phyloP scores from a whole-genome alignment of 2,113 vertebrate species.

The Chloebia gouldiae region DNA sequence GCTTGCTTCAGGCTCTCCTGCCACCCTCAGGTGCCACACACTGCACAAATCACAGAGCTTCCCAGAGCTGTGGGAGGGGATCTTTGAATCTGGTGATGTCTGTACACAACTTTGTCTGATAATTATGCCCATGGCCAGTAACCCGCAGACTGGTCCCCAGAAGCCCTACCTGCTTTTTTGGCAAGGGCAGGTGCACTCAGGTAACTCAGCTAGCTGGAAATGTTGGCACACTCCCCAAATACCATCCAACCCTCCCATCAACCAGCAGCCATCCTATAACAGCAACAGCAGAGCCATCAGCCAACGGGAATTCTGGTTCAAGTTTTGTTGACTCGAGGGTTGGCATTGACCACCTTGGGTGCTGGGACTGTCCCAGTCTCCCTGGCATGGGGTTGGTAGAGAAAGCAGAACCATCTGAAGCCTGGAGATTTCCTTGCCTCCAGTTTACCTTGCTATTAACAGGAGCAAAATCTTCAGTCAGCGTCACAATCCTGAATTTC shows the following conservation, averaged over 20 bases:
- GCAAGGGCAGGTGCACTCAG: background rate
- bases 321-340: accelerated
- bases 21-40: background rate
- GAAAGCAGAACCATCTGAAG: background rate
- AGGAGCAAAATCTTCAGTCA: constrained; percentile 15
- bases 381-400: background rate
- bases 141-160: background rate
- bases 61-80: background rate
- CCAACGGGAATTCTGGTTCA: background rate
- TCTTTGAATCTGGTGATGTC: accelerated
- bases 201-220: background rate
- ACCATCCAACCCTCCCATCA: background rate
- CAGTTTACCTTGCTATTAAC: constrained; percentile 47
- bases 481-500: constrained; percentile 31
- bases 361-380: background rate
- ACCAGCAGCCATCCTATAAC: background rate
- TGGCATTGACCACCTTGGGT: background rate
- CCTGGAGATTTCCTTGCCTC: background rate
- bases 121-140: background rate
- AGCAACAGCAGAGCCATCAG: accelerated
- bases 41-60: background rate
- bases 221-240: background rate
- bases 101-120: background rate
- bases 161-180: background rate
- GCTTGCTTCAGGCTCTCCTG: background rate